A percentile compares a stretch with the other conserved stretches of the same genome.
phyloP scores from a whole-genome alignment of 2,113 vertebrate species.

The Tetrao urogallus region DNA sequence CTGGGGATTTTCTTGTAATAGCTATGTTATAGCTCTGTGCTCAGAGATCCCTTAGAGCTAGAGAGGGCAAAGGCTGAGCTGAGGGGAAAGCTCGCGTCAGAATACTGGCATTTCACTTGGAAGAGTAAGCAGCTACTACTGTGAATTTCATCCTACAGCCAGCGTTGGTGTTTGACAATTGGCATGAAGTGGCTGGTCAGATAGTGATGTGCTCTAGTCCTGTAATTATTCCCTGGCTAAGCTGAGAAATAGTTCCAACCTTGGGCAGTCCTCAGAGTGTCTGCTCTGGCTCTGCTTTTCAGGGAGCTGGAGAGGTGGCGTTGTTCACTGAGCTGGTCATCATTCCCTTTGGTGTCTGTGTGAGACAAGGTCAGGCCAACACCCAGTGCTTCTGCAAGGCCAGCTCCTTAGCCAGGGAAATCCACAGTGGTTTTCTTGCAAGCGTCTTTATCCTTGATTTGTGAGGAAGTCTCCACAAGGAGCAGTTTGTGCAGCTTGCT shows the following conservation, averaged over 20 bases:
- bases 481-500: not conserved
- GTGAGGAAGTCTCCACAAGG: not conserved
- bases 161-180: not conserved
- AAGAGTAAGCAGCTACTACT: not conserved
- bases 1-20: not conserved
- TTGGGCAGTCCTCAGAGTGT: not conserved
- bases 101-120: not conserved
- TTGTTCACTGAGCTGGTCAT: not conserved
- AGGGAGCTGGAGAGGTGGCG: not conserved
- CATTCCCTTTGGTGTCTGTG: fast-evolving
- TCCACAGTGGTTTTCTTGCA: not conserved
- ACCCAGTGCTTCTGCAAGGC: not conserved
- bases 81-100: not conserved
- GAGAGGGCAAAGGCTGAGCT: not conserved
- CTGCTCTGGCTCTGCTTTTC: not conserved
- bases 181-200: not conserved
- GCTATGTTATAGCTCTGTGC: not conserved
- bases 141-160: not conserved
- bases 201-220: not conserved
- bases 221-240: not conserved
- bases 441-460: not conserved
- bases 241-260: not conserved
- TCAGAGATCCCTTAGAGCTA: not conserved
- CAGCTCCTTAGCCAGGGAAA: not conserved
- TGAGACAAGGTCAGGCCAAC: not conserved